Evolutionary conservation across 2,797 vertebrate genomes (phyloP).

Genomic region (Sarcophilus harrisii): DNA sequence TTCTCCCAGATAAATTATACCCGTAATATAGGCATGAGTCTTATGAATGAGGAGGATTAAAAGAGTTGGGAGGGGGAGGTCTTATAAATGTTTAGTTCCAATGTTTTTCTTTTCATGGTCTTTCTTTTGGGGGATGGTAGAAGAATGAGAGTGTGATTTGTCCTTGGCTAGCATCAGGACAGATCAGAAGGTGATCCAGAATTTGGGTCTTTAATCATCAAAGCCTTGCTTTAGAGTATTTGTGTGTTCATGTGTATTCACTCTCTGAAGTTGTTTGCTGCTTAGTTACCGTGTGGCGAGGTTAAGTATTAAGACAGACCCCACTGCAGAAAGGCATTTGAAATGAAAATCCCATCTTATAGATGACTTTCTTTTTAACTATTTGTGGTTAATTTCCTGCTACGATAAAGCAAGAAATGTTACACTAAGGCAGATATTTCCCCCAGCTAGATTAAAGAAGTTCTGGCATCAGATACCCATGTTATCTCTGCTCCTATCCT

Average conservation of each 20-base stretch:
- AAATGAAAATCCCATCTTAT: neutral
- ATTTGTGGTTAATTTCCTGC: neutral
- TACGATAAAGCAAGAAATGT: neutral
- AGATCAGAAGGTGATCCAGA: neutral
- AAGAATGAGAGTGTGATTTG: neutral
- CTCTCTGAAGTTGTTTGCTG: neutral
- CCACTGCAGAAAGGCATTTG: neutral
- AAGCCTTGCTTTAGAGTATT: neutral
- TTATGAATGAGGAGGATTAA: neutral
- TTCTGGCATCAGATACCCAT: neutral
- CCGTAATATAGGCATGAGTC: fast-evolving
- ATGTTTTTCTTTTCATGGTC: neutral
- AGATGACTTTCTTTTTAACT: neutral
- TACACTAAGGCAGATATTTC: neutral
- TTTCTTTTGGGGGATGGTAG: neutral
- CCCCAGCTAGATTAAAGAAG: fast-evolving
- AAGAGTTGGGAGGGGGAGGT: neutral
- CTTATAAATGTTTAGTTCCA: neutral
- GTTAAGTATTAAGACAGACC: neutral
- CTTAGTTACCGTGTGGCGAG: neutral
- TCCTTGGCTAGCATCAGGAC: neutral
- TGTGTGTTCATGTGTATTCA: neutral
- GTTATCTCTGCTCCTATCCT: neutral
- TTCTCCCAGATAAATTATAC: fast-evolving
- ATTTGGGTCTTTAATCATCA: neutral